These are phyloP conservation scores for Paratrypauchen microcephalus DNA, from an alignment of 2,797 vertebrate genomes.

Conservation along the genomic window DNA sequence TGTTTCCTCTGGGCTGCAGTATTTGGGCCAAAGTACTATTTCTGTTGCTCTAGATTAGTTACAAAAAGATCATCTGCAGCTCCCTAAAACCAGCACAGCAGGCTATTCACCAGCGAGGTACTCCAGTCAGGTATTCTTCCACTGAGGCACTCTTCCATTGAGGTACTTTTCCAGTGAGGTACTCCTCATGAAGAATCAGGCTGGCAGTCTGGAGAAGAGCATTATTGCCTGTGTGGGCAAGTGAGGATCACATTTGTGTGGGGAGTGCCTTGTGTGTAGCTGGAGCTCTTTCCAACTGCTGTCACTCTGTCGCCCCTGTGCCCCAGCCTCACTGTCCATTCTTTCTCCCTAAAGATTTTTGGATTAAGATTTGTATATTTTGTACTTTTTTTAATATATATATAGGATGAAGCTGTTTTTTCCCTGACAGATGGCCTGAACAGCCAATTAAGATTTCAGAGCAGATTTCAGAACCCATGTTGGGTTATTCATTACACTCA, in stretches of 20 bases:
- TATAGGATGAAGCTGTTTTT: background rate
- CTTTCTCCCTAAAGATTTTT: background rate
- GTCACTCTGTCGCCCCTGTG: too few species aligned
- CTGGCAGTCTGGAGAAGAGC: background rate
- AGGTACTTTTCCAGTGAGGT: background rate
- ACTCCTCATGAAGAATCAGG: background rate
- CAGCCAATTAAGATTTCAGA: too few species aligned
- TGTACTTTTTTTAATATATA: too few species aligned
- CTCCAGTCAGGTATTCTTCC: background rate
- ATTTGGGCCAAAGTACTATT: constrained; percentile 1
- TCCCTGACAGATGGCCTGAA: background rate
- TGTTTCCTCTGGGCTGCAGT: background rate
- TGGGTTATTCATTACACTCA: constrained; percentile 53
- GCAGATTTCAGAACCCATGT: too few species aligned
- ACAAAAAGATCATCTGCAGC: background rate
- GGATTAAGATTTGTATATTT: background rate
- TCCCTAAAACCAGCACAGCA: background rate
- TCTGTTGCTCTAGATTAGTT: background rate
- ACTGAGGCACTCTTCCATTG: background rate
- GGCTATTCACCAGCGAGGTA: background rate
- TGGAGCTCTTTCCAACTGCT: too few species aligned
- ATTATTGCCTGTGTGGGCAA: too few species aligned
- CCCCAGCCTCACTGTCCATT: too few species aligned
- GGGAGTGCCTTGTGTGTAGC: too few species aligned
- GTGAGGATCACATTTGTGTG: too few species aligned